These are phyloP conservation scores for Falco punctatus DNA, from an alignment of 2,113 vertebrate genomes.

Conservation along the genomic window DNA sequence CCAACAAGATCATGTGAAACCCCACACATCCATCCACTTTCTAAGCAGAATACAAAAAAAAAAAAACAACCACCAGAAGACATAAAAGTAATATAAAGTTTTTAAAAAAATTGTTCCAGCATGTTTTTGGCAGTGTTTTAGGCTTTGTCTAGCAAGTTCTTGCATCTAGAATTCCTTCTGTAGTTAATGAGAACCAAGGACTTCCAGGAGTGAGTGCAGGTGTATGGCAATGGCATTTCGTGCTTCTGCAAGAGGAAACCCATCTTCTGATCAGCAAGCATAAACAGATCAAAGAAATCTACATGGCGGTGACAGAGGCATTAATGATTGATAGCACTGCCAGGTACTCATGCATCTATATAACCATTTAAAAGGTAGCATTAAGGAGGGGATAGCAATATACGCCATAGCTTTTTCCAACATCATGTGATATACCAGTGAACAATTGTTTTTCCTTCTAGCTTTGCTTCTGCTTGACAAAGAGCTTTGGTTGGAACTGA, in stretches of 20 bases:
- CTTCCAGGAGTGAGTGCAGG: neutral
- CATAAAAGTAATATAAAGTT: neutral
- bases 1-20: neutral
- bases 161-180: neutral
- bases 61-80: neutral
- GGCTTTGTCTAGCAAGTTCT: neutral
- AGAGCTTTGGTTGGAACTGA: too few relatives aligned
- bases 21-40: neutral
- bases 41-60: neutral
- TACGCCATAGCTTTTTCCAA: neutral
- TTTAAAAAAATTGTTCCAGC: neutral
- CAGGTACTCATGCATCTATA: neutral
- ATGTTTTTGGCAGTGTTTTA: neutral
- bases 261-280: neutral
- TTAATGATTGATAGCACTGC: neutral
- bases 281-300: neutral
- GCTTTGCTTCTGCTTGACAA: neutral
- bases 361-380: neutral
- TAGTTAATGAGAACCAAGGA: neutral
- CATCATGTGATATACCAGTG: neutral
- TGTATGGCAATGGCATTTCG: neutral
- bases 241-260: neutral
- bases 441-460: neutral
- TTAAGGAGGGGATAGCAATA: neutral
- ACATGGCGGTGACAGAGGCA: neutral